A percentile compares a stretch with the other conserved stretches of the same genome.
Evolutionary conservation across 2,113 vertebrate genomes (phyloP).

Genomic region (Vulpes lagopus): DNA sequence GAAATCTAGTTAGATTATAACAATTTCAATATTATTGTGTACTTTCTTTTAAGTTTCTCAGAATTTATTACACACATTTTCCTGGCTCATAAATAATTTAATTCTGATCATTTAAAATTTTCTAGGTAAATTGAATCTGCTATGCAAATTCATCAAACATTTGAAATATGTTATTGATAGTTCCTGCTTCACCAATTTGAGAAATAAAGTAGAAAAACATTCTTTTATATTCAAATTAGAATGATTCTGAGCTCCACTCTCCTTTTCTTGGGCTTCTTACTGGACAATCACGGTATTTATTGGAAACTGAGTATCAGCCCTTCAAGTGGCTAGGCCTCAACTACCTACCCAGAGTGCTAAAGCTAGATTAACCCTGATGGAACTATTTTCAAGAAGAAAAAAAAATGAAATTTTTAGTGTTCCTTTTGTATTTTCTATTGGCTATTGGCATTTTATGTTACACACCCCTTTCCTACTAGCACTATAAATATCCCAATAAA

Average conservation of each 20-base stretch:
- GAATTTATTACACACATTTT: constrained; percentile 16
- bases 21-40: background rate
- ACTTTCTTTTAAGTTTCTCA: constrained; percentile 6
- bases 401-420: background rate
- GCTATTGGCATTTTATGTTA: background rate
- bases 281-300: background rate
- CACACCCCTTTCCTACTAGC: background rate
- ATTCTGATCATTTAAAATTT: constrained; percentile 60
- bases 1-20: background rate
- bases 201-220: background rate
- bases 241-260: background rate
- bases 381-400: constrained; percentile 25
- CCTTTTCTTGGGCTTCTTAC: background rate
- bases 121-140: constrained; percentile 24
- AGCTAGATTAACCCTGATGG: background rate
- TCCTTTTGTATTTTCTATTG: background rate
- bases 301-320: background rate
- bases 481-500: background rate
- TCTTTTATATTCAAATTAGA: background rate
- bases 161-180: constrained; percentile 52
- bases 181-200: constrained; percentile 29
- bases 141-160: constrained; percentile 52
- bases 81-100: constrained; percentile 53
- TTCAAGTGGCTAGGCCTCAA: background rate
- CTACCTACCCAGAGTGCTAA: background rate